Base-by-base conservation (phyloP, 1,140 invertebrate genomes). In the Cecropterus lyciades region DNA sequence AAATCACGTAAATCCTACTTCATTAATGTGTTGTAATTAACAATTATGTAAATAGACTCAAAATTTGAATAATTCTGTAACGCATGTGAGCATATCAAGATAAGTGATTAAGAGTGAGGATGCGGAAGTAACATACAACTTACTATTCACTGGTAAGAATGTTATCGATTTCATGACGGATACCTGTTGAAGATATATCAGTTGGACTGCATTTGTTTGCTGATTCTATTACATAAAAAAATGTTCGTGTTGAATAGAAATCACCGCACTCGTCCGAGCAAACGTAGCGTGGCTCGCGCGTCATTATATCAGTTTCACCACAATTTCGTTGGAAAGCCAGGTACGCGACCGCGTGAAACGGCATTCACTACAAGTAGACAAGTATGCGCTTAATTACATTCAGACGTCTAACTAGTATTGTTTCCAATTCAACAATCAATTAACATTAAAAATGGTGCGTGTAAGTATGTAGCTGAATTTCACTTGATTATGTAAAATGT, bases 261-360 rank as follows among this genome's bases (percentile, higher is more conserved):
- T 62, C 59, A 69, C 55, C 27, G 33, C 63, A 55, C 45, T 59
- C 65, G 30, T 45, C 24, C 17, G 37, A 42, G 46, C 46, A 63
- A 60, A 33, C 53, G 67, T 65, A 67, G 67, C 77, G 79, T 84
- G 76, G 73, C 57, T 49, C 53, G 56, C 56, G 66, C 75, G 69
- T 73, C 73, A 82, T 85, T 84, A 80, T 82, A 85, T 86, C 73
- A 79, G 76, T 89, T 91, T 91, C 85, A 83, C 84, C 82, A 74
- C 77, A 76, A 84, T 87, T 87, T 89, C 76, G 79, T 75, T 87
- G 65, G 88, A 91, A 91, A 89, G 86, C 84, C 69, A 67, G 67
- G 71, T 69, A 69, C 55, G 76, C 86, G 80, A 75, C 85, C 85
- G 77, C 75, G 84, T 82, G 87, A 81, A 81, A 81, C 88, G 85